Evolutionary conservation across 1,140 invertebrate species (phyloP).

Genomic region (Artemia franciscana): DNA sequence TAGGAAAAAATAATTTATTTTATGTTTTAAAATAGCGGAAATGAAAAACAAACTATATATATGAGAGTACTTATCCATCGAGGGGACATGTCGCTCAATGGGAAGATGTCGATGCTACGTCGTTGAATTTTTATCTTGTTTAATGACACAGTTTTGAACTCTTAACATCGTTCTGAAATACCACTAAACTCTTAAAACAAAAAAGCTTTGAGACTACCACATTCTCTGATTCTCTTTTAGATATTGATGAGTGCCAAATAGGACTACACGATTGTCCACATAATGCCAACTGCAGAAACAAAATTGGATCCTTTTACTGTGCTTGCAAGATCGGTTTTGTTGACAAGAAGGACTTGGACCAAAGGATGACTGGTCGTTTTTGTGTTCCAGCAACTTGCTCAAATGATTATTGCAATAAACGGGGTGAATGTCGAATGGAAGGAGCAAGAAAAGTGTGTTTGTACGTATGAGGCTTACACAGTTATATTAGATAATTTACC

Average conservation of each 20-base stretch:
- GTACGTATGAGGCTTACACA: slow-evolving; percentile 29
- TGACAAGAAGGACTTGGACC: slow-evolving; percentile 39
- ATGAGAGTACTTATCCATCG: too few species aligned
- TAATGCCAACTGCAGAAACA: slow-evolving; percentile 58
- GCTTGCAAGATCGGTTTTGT: slow-evolving; percentile 51
- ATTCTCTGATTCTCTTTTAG: slow-evolving; percentile 31
- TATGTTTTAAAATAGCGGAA: too few species aligned
- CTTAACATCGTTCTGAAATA: too few species aligned
- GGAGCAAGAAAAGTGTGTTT: slow-evolving; percentile 48
- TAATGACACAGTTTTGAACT: too few species aligned
- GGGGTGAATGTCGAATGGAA: slow-evolving; percentile 52
- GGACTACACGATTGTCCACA: slow-evolving; percentile 79
- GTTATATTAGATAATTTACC: slow-evolving; percentile 4
- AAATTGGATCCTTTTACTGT: slow-evolving; percentile 69
- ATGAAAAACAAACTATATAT: too few species aligned
- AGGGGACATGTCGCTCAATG: too few species aligned
- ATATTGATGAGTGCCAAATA: slow-evolving; percentile 64
- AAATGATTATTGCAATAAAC: slow-evolving; percentile 44
- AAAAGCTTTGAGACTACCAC: too few species aligned
- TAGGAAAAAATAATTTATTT: too few species aligned
- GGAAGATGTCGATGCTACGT: too few species aligned
- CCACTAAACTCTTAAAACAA: too few species aligned
- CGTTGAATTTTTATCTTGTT: too few species aligned
- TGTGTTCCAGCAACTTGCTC: slow-evolving; percentile 38
- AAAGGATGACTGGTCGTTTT: slow-evolving; percentile 35